Conservation (phyloP, 2,797 vertebrate species). For the Alca torda region DNA sequence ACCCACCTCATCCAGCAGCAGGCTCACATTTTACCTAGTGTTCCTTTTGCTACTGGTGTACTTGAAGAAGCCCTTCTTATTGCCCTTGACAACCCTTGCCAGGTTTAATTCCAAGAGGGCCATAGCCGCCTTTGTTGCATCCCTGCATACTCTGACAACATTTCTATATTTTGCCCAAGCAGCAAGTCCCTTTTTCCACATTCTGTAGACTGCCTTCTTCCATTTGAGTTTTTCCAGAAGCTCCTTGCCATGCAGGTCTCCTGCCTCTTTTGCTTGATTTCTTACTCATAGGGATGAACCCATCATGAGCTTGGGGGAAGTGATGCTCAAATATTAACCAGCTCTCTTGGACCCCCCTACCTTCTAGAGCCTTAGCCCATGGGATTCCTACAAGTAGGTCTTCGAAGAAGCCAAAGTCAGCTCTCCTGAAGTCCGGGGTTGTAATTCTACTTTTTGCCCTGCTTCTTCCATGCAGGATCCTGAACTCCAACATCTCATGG, state of each 20-base stretch:
- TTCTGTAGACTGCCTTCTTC: too few relatives aligned
- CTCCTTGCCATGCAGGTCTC: too few relatives aligned
- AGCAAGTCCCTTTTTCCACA: too few relatives aligned
- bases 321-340: not conserved
- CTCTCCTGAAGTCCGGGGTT: not conserved
- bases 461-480: not conserved
- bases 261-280: too few relatives aligned
- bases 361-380: not conserved
- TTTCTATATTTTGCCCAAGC: too few relatives aligned
- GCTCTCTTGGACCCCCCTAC: not conserved
- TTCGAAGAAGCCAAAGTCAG: not conserved
- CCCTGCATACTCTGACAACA: too few relatives aligned
- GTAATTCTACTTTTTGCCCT: not conserved
- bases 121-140: not conserved
- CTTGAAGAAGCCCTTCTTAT: not conserved
- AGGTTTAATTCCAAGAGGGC: not conserved
- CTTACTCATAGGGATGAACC: not conserved
- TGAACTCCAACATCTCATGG: not conserved
- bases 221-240: too few relatives aligned
- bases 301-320: not conserved
- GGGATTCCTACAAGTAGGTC: not conserved
- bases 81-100: not conserved
- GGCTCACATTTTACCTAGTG: too few relatives aligned
- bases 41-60: too few relatives aligned
- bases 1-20: too few relatives aligned